These are phyloP conservation scores for Escarpia spicata DNA, from an alignment of 2,888 invertebrate genomes.

Conservation along the genomic window DNA sequence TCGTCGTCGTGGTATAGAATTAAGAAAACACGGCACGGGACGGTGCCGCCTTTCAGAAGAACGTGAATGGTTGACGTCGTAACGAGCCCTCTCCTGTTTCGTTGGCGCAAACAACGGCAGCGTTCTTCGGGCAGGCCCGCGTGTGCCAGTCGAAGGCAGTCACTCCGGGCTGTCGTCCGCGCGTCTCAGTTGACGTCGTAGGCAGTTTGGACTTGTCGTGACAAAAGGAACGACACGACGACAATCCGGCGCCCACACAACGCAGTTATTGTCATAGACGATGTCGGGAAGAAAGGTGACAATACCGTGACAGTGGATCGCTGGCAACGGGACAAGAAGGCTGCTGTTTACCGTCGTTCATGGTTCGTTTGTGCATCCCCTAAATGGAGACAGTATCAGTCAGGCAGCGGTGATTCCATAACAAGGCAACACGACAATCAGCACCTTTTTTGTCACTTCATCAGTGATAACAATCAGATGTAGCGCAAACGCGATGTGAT, in stretches of 20 bases:
- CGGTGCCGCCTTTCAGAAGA: neutral
- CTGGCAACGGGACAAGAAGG: neutral
- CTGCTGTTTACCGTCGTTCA: neutral
- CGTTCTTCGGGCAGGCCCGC: neutral
- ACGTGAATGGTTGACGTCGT: constrained; percentile 12
- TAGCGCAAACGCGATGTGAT: neutral
- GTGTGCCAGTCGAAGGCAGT: neutral
- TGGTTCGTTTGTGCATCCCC: neutral
- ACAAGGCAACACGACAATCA: neutral
- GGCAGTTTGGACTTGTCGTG: constrained; percentile 3
- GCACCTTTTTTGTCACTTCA: neutral
- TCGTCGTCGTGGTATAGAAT: constrained; percentile 1
- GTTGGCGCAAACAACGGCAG: constrained; percentile 4
- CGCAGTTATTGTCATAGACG: neutral
- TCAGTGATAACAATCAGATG: neutral
- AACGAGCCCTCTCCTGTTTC: constrained; percentile 16
- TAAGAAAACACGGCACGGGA: constrained; percentile 16
- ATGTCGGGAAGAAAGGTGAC: neutral
- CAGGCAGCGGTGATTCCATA: neutral
- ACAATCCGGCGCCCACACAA: neutral
- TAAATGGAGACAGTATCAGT: neutral
- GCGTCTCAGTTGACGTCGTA: neutral
- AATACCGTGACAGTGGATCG: constrained; percentile 5
- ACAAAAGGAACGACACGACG: neutral
- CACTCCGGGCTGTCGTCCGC: neutral